phyloP scores from a whole-genome alignment of 2,888 invertebrate species.

The Tiliacea citrago region DNA sequence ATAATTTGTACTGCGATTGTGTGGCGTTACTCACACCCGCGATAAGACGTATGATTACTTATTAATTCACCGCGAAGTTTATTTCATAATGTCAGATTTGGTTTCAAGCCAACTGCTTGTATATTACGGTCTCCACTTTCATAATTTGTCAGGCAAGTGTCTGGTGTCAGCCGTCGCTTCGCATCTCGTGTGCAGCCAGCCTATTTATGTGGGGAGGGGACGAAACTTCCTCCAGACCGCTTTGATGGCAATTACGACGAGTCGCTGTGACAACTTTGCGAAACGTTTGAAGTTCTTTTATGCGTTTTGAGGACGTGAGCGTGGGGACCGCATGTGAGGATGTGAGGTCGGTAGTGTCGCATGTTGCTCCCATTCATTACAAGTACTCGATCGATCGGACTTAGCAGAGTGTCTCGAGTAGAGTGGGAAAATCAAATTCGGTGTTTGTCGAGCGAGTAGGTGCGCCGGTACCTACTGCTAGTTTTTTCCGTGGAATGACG shows the following conservation, averaged over 20 bases:
- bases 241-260: constrained; percentile 45
- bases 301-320: constrained; percentile 11
- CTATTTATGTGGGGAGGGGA: constrained; percentile 23
- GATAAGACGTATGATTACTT: constrained; percentile 1
- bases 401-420: neutral
- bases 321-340: constrained; percentile 11
- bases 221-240: constrained; percentile 5
- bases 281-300: constrained; percentile 42
- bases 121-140: constrained; percentile 27
- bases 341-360: neutral
- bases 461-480: neutral
- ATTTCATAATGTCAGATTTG: constrained; percentile 36
- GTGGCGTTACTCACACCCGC: neutral
- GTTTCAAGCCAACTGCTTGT: constrained; percentile 40
- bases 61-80: constrained; percentile 21
- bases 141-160: constrained; percentile 32
- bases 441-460: neutral
- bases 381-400: neutral
- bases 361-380: neutral
- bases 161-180: constrained; percentile 16
- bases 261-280: constrained; percentile 33
- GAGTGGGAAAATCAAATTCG: neutral
- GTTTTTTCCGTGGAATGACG: constrained; percentile 8
- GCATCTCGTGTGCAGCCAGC: constrained; percentile 13
- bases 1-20: too few relatives aligned